phyloP scores from a whole-genome alignment of 2,888 invertebrate genomes.

The Pseudococcus viburni region DNA sequence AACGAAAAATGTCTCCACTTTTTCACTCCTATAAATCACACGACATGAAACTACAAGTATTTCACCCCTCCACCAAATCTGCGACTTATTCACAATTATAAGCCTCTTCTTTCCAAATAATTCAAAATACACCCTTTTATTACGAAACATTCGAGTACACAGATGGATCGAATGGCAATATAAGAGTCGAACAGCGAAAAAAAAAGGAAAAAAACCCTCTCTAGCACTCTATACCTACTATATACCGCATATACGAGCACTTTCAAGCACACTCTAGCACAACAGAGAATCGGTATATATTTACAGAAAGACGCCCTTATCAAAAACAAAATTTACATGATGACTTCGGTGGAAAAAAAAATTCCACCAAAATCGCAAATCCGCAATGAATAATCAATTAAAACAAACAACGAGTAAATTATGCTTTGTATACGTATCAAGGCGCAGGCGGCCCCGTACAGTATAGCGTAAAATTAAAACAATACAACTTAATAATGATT shows the following conservation, averaged over 20 bases:
- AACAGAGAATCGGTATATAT: neutral
- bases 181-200: neutral
- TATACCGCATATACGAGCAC: neutral
- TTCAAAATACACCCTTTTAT: constrained; percentile 16
- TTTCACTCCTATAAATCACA: neutral
- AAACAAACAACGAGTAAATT: constrained; percentile 56
- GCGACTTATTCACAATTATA: neutral
- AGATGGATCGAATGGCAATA: neutral
- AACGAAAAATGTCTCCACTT: too few relatives aligned
- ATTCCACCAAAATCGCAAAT: constrained; percentile 45
- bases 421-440: constrained; percentile 55
- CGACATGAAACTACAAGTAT: neutral
- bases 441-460: neutral
- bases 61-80: neutral
- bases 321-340: constrained; percentile 29
- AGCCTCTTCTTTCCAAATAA: neutral
- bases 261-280: constrained; percentile 5
- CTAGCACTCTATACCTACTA: neutral
- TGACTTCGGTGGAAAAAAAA: constrained; percentile 20
- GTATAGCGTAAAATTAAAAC: constrained; percentile 45
- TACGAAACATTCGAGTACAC: neutral
- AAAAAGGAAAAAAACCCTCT: neutral
- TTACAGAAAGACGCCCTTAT: constrained; percentile 32
- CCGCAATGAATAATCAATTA: constrained; percentile 55
- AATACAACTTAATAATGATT: constrained; percentile 55